Conservation (phyloP, 2,888 invertebrate species). For the Pasiphila rectangulata region DNA sequence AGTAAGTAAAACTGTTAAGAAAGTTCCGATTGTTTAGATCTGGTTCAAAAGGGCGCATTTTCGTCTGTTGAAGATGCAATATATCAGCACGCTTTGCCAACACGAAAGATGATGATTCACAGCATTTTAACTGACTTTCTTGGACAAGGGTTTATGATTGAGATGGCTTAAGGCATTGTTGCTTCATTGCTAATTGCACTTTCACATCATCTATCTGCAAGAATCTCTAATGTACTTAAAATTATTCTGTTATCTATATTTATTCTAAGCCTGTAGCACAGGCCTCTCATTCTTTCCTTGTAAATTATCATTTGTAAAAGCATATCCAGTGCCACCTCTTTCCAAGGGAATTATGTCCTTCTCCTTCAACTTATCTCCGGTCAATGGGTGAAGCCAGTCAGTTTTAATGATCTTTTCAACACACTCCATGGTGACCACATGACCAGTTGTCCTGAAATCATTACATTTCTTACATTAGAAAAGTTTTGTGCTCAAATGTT, state of each 20-base stretch:
- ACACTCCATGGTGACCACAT: constrained; percentile 97
- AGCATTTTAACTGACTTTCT: no score
- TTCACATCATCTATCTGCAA: no score
- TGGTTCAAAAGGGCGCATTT: no score
- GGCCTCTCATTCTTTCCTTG: constrained; percentile 92
- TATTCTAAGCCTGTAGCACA: constrained; percentile 87
- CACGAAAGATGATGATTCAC: no score
- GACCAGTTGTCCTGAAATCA: constrained; percentile 85
- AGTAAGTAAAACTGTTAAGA: no score
- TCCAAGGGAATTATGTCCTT: constrained; percentile 96
- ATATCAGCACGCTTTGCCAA: no score
- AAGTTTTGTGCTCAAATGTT: no score
- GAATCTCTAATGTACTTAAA: background rate
- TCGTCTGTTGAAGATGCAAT: no score
- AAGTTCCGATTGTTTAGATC: no score
- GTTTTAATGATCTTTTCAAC: constrained; percentile 97
- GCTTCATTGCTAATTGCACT: no score
- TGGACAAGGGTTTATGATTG: no score
- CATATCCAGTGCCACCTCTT: constrained; percentile 97
- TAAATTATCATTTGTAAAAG: constrained; percentile 90
- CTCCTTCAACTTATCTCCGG: constrained; percentile 89
- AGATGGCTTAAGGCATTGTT: no score
- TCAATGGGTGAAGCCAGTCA: constrained; percentile 97
- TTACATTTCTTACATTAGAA: background rate
- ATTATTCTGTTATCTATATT: background rate